phyloP scores from a whole-genome alignment of 1,140 invertebrate species.

The Drusus annulatus region DNA sequence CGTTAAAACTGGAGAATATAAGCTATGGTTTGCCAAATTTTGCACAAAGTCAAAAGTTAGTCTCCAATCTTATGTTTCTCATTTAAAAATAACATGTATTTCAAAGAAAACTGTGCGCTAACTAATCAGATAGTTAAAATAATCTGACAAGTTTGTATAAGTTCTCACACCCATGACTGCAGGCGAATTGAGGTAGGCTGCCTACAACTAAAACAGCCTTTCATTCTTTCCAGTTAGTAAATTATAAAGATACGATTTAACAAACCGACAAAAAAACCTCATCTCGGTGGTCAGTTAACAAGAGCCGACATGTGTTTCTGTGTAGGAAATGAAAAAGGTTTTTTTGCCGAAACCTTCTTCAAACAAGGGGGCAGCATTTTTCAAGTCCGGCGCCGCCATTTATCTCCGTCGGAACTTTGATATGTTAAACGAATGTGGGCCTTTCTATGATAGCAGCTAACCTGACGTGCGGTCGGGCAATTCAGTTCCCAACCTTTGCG shows the following conservation, averaged over 20 bases:
- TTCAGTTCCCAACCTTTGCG: conserved; percentile 26
- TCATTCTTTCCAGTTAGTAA: neutral
- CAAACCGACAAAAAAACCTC: conserved; percentile 8
- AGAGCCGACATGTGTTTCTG: conserved; percentile 41
- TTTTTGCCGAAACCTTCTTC: conserved; percentile 36
- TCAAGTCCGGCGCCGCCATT: conserved; percentile 39
- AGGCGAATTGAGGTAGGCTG: too few species aligned
- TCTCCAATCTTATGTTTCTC: too few species aligned
- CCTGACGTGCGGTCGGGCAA: conserved; percentile 18
- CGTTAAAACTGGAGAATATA: too few species aligned
- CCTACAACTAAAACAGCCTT: neutral
- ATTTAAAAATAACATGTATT: too few species aligned
- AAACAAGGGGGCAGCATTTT: conserved; percentile 30
- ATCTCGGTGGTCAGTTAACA: conserved; percentile 31
- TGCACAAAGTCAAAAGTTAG: too few species aligned
- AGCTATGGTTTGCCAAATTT: too few species aligned
- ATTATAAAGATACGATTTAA: conserved; percentile 6
- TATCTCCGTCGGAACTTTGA: conserved; percentile 45
- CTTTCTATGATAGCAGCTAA: conserved; percentile 37
- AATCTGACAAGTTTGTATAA: too few species aligned
- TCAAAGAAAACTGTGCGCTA: too few species aligned
- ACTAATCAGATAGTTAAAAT: too few species aligned
- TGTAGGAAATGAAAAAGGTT: conserved; percentile 33
- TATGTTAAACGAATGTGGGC: conserved; percentile 42
- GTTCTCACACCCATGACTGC: too few species aligned